A percentile compares a stretch with the other conserved stretches of the same genome.
Evolutionary conservation across 2,888 invertebrate genomes (phyloP).

Genomic region (Scaptomyza caliginosa): DNA sequence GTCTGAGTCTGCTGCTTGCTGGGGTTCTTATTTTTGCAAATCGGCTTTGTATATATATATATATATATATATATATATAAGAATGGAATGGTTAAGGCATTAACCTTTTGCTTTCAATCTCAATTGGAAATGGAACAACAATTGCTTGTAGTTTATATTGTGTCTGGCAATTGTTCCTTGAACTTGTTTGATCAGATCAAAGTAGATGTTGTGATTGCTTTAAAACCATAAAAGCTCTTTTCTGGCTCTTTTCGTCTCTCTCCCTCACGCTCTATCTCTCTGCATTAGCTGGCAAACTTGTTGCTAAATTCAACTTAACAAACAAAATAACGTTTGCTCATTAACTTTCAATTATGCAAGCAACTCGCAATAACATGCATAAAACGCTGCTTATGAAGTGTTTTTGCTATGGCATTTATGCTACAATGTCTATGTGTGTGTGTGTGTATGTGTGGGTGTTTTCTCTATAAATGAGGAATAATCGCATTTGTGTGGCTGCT

Average conservation of each 20-base stretch:
- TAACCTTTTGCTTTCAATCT: conserved; percentile 19
- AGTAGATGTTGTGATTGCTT: neutral
- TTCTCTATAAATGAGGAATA: conserved; percentile 43
- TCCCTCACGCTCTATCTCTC: too few relatives aligned
- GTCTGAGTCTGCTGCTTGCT: neutral
- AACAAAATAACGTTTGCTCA: neutral
- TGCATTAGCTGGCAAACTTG: conserved; percentile 16
- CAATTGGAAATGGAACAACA: conserved; percentile 15
- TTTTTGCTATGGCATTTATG: neutral
- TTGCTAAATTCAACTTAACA: neutral
- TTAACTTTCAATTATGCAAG: conserved; percentile 16
- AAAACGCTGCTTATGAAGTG: conserved; percentile 10
- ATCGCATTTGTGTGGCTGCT: conserved; percentile 25
- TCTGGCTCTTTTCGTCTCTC: too few relatives aligned
- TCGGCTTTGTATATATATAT: conserved; percentile 8
- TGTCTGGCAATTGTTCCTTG: neutral
- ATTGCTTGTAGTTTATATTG: neutral
- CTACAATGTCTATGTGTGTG: neutral
- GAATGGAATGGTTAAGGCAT: conserved; percentile 24
- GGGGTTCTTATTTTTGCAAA: neutral
- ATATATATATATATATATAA: neutral
- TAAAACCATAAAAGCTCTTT: too few relatives aligned
- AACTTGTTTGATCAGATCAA: neutral
- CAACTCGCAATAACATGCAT: conserved; percentile 10
- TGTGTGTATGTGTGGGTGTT: neutral